phyloP scores from a whole-genome alignment of 2,888 invertebrate species.

The Malthinus flaveolus region DNA sequence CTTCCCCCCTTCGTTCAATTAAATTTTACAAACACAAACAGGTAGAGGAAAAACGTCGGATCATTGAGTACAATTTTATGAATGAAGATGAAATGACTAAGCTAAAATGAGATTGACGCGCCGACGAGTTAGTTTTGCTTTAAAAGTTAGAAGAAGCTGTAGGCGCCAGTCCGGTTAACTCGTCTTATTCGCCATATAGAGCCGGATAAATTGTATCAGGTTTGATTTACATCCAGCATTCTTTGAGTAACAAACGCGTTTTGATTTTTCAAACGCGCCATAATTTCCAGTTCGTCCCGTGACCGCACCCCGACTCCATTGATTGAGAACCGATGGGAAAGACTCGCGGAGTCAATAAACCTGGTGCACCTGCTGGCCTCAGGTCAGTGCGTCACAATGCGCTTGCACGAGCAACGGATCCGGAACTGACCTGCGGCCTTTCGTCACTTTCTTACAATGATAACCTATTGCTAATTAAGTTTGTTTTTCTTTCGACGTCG shows the following conservation, averaged over 20 bases:
- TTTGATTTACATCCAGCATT: conserved; percentile 57
- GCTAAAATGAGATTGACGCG: conserved; percentile 29
- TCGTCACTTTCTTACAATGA: conserved; percentile 24
- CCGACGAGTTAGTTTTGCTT: conserved; percentile 20
- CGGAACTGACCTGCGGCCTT: conserved; percentile 39
- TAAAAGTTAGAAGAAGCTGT: conserved; percentile 29
- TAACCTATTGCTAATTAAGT: conserved; percentile 13
- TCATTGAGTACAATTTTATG: conserved; percentile 35
- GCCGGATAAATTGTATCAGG: conserved; percentile 54
- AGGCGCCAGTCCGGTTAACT: conserved; percentile 49
- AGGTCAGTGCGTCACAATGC: conserved; percentile 49
- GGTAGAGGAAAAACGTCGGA: conserved; percentile 14
- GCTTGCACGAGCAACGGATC: conserved; percentile 35
- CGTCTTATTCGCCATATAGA: conserved; percentile 35
- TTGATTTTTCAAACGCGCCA: conserved; percentile 51
- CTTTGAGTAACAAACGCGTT: conserved; percentile 53
- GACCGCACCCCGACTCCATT: conserved; percentile 41
- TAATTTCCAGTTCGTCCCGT: conserved; percentile 42
- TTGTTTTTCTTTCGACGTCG: neutral
- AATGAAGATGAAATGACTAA: conserved; percentile 37
- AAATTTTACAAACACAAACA: conserved; percentile 11
- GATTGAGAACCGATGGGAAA: conserved; percentile 42
- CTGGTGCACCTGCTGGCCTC: conserved; percentile 56
- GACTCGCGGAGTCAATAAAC: conserved; percentile 54
- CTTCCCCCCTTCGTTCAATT: conserved; percentile 17